Evolutionary conservation across 2,797 vertebrate genomes (phyloP).

Genomic region (Chanos chanos): DNA sequence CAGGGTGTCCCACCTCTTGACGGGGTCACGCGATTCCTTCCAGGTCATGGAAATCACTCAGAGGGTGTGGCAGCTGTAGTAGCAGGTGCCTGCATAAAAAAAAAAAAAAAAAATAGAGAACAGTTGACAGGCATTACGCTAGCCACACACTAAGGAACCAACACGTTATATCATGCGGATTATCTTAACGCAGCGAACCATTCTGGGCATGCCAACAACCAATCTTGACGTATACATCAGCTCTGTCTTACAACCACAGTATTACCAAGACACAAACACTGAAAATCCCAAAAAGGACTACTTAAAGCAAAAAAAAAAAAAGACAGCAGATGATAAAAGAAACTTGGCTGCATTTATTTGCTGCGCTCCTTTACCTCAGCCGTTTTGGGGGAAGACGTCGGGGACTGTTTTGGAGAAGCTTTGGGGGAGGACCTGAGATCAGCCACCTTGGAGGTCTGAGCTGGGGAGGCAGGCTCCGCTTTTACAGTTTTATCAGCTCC

Average conservation of each 20-base stretch:
- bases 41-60: slow-evolving; percentile 56
- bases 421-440: slow-evolving; percentile 56
- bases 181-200: no score
- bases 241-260: no score
- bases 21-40: slow-evolving; percentile 51
- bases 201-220: no score
- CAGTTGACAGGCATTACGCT: neutral
- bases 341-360: neutral
- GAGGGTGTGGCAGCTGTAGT: slow-evolving; percentile 48
- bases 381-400: slow-evolving; percentile 36
- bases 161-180: no score
- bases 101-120: no score
- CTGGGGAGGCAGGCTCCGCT: slow-evolving; percentile 48
- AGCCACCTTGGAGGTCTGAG: slow-evolving; percentile 52
- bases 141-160: neutral
- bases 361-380: slow-evolving; percentile 52
- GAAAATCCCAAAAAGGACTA: no score
- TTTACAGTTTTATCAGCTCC: slow-evolving; percentile 53
- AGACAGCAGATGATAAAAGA: neutral
- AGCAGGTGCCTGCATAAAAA: slow-evolving; percentile 44
- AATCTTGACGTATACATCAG: no score
- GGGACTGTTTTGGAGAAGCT: slow-evolving; percentile 56
- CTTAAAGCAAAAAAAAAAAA: neutral
- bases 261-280: no score
- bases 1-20: slow-evolving; percentile 57